Percentiles rank a stretch among this genome's conserved stretches.
phyloP scores from a whole-genome alignment of 2,113 vertebrate genomes.

The Amphilophus citrinellus region DNA sequence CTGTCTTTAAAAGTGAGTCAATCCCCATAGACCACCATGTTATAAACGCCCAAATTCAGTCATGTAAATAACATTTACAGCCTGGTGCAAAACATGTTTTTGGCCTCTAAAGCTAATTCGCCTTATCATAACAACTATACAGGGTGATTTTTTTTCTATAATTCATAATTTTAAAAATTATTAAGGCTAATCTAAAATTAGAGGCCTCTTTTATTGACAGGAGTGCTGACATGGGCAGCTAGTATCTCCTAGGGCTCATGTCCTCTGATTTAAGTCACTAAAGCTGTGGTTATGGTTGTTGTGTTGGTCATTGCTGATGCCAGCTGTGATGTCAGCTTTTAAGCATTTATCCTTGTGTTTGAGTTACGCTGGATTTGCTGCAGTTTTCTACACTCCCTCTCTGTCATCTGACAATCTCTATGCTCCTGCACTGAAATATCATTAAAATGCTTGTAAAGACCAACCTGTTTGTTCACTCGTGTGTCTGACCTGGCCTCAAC shows the following conservation, averaged over 20 bases:
- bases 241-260: not conserved
- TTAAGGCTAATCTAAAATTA: not conserved
- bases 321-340: not conserved
- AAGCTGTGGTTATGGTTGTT: not conserved
- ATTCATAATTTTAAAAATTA: too few relatives aligned
- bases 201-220: not conserved
- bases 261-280: not conserved
- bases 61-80: not conserved
- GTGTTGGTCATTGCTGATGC: not conserved
- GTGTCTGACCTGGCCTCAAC: not conserved
- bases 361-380: not conserved
- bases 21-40: not conserved
- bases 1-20: not conserved
- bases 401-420: not conserved
- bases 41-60: not conserved
- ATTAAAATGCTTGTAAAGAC: not conserved
- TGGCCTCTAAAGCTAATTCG: not conserved
- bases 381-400: not conserved
- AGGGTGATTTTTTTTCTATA: too few relatives aligned
- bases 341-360: not conserved
- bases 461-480: not conserved
- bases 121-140: not conserved
- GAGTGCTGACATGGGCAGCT: not conserved
- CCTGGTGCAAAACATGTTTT: not conserved
- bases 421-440: not conserved